These are phyloP conservation scores for Budorcas taxicolor DNA, from an alignment of 2,113 vertebrate species.

Conservation along the genomic window DNA sequence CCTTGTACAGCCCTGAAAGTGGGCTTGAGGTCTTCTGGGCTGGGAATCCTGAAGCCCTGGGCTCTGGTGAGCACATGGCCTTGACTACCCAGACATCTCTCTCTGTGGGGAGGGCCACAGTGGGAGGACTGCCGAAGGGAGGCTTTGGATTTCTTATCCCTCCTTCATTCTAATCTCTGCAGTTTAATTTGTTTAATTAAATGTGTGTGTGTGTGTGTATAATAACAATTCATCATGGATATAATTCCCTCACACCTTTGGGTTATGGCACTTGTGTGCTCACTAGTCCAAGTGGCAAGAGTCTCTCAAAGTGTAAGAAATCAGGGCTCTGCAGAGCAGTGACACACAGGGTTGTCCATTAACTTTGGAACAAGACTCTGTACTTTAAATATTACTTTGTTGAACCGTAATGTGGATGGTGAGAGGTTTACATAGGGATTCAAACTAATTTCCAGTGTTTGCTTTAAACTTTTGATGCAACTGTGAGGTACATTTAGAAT, in stretches of 20 bases:
- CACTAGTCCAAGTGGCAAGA: not conserved
- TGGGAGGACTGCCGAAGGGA: not conserved
- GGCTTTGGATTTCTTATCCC: not conserved
- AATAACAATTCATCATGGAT: not conserved
- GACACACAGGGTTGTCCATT: not conserved
- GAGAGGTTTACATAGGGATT: not conserved
- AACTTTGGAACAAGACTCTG: not conserved
- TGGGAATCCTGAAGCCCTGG: not conserved
- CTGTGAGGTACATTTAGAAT: not conserved
- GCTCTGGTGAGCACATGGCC: not conserved
- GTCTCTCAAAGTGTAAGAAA: not conserved
- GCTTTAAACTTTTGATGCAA: not conserved
- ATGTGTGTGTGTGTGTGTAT: not conserved
- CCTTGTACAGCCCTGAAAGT: not conserved
- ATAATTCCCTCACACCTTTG: not conserved
- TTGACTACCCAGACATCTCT: not conserved
- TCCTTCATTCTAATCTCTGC: not conserved
- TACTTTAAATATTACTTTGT: not conserved
- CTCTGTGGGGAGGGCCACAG: not conserved
- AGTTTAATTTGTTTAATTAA: not conserved
- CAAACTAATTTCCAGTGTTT: conserved; percentile 9
- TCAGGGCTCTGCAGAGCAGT: not conserved
- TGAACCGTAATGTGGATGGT: not conserved
- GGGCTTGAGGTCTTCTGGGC: not conserved
- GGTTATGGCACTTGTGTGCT: not conserved